Base-by-base conservation (phyloP, 2,888 invertebrate species). In the Scaptomyza flava region DNA sequence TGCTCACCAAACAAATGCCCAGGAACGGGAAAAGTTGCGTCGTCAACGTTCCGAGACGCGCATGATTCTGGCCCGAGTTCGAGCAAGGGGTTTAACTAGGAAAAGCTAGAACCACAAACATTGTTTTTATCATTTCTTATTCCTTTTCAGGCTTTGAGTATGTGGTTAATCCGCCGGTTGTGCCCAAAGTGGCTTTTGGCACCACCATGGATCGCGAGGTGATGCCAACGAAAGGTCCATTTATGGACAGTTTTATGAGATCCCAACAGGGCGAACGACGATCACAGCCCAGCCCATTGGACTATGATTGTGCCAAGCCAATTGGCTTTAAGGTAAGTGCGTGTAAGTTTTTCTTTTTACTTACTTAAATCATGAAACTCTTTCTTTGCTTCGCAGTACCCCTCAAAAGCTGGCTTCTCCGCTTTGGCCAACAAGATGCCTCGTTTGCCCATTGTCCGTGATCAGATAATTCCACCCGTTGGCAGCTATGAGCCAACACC, bases 101-200 rank as follows among this genome's bases (percentile, higher is more conserved):
- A n/a, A 6, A 6, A n/a, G 8, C n/a, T n/a, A 8, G 8, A 38
- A 14, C 31, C 14, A 17, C 8, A 11, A 8, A 30, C n/a, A 27
- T 20, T 7, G 3, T 33, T 17, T 17, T 17, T 2, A 27, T 41
- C 20, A 14, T 34, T 31, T 23, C n/a, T 5, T 6, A 6, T 33
- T 7, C 1, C n/a, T 6, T 68, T 63, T 1, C 80, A 94, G 94
- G 93, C 87, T 94, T 94, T 68, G 92, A 93, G 72, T 94, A 94
- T 87, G 93, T 93, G n/a, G 93, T 94, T 42, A 93, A 93, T 48
- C 92, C 93, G 66, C 92, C 93, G 43, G 77, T 81, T 9, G 89
- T 90, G 14, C 92, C 93, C 0, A 91, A 89, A 1, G 90, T 94
- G 66, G 93, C 93, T 54, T 94, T 94, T 71, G 93, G 93, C 0